phyloP scores from a whole-genome alignment of 2,113 vertebrate genomes.

The Xiphias gladius region DNA sequence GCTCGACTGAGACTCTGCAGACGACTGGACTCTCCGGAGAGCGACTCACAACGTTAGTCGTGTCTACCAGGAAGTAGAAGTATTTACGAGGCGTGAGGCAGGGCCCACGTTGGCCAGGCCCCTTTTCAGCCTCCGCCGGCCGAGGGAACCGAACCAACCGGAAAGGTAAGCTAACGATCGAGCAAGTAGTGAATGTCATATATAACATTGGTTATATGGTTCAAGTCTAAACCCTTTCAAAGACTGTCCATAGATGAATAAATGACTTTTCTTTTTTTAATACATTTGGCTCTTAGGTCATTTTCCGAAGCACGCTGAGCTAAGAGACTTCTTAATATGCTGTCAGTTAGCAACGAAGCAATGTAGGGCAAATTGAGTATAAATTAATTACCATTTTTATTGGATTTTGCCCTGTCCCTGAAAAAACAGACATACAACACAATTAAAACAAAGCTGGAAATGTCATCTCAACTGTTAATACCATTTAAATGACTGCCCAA shows the following conservation, averaged over 20 bases:
- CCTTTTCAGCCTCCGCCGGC: no score
- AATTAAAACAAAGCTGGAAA: neutral
- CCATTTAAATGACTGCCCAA: neutral
- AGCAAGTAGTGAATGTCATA: no score
- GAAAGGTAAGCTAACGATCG: neutral
- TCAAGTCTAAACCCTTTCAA: neutral
- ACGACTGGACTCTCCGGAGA: neutral
- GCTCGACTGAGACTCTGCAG: neutral
- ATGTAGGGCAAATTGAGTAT: neutral
- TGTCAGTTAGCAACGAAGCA: no score
- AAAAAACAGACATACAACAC: neutral
- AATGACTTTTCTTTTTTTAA: neutral
- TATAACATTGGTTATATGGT: neutral
- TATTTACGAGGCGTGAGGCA: constrained; percentile 19
- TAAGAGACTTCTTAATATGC: neutral
- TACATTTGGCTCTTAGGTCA: neutral
- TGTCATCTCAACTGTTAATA: neutral
- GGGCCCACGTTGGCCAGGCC: neutral
- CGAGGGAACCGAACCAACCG: neutral
- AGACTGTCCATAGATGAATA: neutral
- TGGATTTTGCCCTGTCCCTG: neutral
- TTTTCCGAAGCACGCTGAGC: neutral
- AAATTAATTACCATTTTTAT: no score
- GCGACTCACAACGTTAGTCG: neutral
- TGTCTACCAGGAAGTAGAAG: constrained; percentile 48